phyloP scores from a whole-genome alignment of 23 tunicate species.

The Trididemnum clinides region DNA sequence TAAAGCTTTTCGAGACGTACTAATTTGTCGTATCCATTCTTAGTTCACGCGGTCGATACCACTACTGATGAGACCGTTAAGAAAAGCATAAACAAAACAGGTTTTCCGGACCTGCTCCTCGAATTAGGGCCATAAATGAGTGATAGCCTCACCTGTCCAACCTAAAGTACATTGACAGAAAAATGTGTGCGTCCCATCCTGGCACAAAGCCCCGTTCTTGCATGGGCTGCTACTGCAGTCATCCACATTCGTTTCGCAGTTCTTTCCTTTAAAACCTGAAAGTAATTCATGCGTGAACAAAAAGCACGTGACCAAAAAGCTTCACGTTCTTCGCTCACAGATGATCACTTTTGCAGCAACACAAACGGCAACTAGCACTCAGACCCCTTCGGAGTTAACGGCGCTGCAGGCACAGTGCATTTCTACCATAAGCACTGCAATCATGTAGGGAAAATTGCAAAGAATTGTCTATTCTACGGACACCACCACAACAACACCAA shows the following conservation, averaged over 20 bases:
- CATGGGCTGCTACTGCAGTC: conserved; percentile 61
- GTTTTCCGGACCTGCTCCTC: too few species aligned
- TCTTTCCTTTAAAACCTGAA: conserved; percentile 66
- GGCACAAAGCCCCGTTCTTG: conserved; percentile 62
- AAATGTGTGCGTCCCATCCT: conserved; percentile 36
- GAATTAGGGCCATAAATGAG: not conserved
- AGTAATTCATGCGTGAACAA: not conserved
- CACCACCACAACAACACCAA: too few species aligned
- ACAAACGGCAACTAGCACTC: not conserved
- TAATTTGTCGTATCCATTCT: too few species aligned
- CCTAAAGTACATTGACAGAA: conserved; percentile 73
- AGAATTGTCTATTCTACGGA: not conserved
- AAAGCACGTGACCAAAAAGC: too few species aligned
- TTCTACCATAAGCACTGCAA: too few species aligned
- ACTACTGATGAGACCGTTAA: too few species aligned
- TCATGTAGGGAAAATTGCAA: not conserved
- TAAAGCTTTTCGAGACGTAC: too few species aligned
- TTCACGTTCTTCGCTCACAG: not conserved
- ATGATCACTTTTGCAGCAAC: not conserved
- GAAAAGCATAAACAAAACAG: too few species aligned
- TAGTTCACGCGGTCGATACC: too few species aligned
- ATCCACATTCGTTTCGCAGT: conserved; percentile 70
- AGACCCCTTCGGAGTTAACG: too few species aligned
- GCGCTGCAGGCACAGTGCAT: too few species aligned
- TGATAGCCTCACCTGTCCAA: conserved; percentile 60